phyloP scores from a whole-genome alignment of 2,888 invertebrate genomes.

The Lucinisca nassula region DNA sequence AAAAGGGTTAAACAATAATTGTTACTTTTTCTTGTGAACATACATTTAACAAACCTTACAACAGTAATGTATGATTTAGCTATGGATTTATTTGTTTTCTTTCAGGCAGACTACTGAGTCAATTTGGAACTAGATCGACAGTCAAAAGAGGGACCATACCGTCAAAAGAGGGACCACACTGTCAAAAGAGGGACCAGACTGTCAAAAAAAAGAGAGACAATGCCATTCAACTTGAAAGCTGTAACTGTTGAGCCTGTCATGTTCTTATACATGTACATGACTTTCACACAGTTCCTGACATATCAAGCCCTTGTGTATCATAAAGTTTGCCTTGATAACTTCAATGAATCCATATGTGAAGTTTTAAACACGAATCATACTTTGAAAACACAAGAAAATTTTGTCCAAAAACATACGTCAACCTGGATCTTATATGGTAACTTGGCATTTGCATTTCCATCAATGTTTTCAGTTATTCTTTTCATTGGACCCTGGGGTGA shows the following conservation, averaged over 20 bases:
- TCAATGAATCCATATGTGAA: conserved; percentile 71
- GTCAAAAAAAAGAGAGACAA: too few relatives aligned
- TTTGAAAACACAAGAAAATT: conserved; percentile 72
- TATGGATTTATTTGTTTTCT: too few relatives aligned
- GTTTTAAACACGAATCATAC: conserved; percentile 76
- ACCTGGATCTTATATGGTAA: conserved; percentile 86
- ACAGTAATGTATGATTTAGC: too few relatives aligned
- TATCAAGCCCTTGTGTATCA: conserved; percentile 88
- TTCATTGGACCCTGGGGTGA: conserved; percentile 88
- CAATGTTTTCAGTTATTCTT: conserved; percentile 83
- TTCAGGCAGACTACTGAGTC: too few relatives aligned
- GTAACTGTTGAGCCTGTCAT: conserved; percentile 95
- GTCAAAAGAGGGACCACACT: too few relatives aligned
- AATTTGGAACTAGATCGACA: too few relatives aligned
- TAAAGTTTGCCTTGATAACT: conserved; percentile 86
- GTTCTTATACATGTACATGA: conserved; percentile 96
- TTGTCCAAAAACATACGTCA: conserved; percentile 86
- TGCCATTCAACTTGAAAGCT: conserved; percentile 30
- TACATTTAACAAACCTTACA: too few relatives aligned
- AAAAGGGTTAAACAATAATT: too few relatives aligned
- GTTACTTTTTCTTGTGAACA: too few relatives aligned
- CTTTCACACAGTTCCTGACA: conserved; percentile 88
- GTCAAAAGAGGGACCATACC: too few relatives aligned
- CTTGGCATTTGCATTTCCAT: conserved; percentile 85
- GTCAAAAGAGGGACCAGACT: too few relatives aligned